Evolutionary conservation across 1,140 invertebrate species (phyloP).

Genomic region (Trachymyrmex septentrionalis): DNA sequence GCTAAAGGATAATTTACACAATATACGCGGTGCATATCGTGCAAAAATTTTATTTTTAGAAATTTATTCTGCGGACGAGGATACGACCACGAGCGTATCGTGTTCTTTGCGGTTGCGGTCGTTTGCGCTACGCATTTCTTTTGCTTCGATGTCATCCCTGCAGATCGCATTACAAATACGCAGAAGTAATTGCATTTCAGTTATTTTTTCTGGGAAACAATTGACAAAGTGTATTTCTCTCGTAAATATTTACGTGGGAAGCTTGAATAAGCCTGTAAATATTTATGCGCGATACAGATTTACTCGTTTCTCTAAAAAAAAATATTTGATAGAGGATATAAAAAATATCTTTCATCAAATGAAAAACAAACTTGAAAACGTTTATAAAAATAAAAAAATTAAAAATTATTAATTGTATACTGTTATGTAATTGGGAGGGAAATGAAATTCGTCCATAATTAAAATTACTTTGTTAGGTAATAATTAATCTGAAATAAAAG

Average conservation of each 20-base stretch:
- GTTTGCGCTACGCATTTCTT: slow-evolving; percentile 30
- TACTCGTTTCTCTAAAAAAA: not conserved
- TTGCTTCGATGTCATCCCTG: not conserved
- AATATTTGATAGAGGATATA: not conserved
- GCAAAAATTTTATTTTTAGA: slow-evolving; percentile 31
- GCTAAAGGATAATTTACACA: not conserved
- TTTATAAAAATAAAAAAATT: slow-evolving; percentile 10
- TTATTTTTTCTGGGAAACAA: not conserved
- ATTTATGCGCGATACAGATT: not conserved
- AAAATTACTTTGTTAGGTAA: not conserved
- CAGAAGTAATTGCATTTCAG: slow-evolving; percentile 1
- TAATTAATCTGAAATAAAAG: not conserved
- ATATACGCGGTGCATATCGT: not conserved
- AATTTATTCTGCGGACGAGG: not conserved
- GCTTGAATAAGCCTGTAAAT: not conserved
- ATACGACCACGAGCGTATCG: slow-evolving; percentile 42
- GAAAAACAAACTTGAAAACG: not conserved
- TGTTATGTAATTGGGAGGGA: not conserved
- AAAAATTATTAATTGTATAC: not conserved
- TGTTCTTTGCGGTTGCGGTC: slow-evolving; percentile 60
- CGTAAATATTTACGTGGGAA: not conserved
- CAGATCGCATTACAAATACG: slow-evolving; percentile 56
- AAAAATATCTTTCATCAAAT: not conserved
- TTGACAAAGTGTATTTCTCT: not conserved
- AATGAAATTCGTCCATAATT: not conserved